phyloP scores from a whole-genome alignment of 2,797 vertebrate species.

The Anguilla anguilla region DNA sequence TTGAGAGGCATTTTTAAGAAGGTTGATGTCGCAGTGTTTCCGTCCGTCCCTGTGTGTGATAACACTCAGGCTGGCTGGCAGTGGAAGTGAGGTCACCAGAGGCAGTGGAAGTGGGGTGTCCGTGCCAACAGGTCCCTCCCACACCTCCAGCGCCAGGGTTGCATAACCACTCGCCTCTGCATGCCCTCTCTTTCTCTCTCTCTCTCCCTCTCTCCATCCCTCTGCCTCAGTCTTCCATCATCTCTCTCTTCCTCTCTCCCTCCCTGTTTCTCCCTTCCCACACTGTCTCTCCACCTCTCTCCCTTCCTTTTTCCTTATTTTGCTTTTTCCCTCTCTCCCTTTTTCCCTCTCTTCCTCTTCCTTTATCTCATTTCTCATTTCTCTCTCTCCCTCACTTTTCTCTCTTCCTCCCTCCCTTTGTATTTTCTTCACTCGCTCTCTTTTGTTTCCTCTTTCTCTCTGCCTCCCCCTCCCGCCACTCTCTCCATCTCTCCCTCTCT shows the following conservation, averaged over 20 bases:
- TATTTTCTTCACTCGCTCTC: too few relatives aligned
- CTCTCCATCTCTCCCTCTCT: neutral
- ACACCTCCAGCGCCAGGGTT: neutral
- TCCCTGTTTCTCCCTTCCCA: neutral
- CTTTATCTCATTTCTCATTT: neutral
- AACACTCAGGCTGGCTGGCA: neutral
- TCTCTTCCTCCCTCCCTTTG: too few relatives aligned
- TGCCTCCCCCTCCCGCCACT: neutral
- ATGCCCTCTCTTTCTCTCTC: too few relatives aligned
- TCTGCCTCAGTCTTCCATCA: neutral
- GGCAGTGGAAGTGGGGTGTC: too few relatives aligned
- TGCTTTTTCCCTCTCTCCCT: neutral
- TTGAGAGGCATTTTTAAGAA: neutral
- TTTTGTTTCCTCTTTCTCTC: neutral
- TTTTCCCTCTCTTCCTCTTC: conserved; percentile 12
- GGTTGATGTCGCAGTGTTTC: neutral
- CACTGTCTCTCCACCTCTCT: neutral
- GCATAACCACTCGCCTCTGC: neutral
- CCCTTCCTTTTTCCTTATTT: too few relatives aligned
- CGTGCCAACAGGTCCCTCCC: too few relatives aligned
- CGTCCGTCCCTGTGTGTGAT: neutral
- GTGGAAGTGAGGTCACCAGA: neutral
- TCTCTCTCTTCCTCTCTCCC: too few relatives aligned
- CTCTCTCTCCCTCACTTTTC: neutral
- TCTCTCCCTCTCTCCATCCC: neutral